Evolutionary conservation across 1,140 invertebrate species (phyloP).

Genomic region (Pachyrhynchus sulphureomaculatus): DNA sequence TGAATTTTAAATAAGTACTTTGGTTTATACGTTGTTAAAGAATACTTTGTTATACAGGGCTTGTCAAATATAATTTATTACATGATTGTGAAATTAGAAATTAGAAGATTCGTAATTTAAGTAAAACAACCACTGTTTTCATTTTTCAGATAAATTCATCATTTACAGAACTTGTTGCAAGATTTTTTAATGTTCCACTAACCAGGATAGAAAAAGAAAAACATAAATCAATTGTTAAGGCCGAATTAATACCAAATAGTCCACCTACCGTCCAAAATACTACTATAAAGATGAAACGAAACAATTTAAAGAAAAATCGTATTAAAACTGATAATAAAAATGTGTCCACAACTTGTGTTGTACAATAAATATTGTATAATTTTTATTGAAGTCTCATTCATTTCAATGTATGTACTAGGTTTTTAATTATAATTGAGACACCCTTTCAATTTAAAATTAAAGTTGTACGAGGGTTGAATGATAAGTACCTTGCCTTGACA

Average conservation of each 20-base stretch:
- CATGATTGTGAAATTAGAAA: no score
- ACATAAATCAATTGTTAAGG: constrained; percentile 38
- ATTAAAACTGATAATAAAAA: not conserved
- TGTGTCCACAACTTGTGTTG: not conserved
- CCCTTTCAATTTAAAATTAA: no score
- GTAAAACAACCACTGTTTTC: not conserved
- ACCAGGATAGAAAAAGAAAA: constrained; percentile 38
- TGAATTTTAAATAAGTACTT: no score
- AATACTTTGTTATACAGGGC: not conserved
- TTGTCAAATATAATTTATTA: not conserved
- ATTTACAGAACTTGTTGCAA: constrained; percentile 41
- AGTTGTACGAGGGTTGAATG: no score
- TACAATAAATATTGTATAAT: constrained; percentile 1
- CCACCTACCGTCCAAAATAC: no score
- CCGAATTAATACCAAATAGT: no score
- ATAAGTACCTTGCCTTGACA: no score
- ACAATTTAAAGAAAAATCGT: not conserved
- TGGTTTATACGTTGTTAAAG: not conserved
- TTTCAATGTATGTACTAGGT: not conserved
- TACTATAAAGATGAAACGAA: not conserved
- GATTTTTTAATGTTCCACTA: constrained; percentile 39
- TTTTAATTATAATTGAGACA: not conserved
- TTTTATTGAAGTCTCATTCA: not conserved
- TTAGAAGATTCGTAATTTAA: no score
- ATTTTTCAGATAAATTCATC: constrained; percentile 35